A percentile compares a stretch with the other conserved stretches of the same genome.
phyloP scores from a whole-genome alignment of 2,797 vertebrate species.

The Spinus olivaceus region DNA sequence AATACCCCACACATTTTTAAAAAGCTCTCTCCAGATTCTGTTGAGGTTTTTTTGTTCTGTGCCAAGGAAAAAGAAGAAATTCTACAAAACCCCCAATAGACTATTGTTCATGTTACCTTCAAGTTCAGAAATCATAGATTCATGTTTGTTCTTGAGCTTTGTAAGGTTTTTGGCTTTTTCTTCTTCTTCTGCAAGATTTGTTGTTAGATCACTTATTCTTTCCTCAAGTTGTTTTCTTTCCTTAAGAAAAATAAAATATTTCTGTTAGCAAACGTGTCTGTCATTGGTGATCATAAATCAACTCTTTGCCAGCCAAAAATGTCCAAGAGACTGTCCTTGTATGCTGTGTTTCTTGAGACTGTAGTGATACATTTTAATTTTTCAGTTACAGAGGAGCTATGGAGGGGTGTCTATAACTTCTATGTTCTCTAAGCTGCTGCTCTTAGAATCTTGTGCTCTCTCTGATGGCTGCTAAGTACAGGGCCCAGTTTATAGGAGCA shows the following conservation, averaged over 20 bases:
- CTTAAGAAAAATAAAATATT: conserved; percentile 66
- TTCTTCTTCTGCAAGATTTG: conserved; percentile 94
- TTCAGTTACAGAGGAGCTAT: not conserved
- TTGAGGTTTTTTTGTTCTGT: not conserved
- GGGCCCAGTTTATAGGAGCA: not conserved
- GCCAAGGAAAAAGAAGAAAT: not conserved
- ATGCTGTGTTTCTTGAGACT: not conserved
- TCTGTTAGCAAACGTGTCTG: not conserved
- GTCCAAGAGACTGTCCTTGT: not conserved
- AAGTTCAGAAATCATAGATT: conserved; percentile 98
- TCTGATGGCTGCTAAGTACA: not conserved
- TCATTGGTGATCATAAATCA: not conserved
- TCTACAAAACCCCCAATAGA: not conserved
- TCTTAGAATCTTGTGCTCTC: not conserved
- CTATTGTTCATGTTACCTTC: conserved; percentile 79
- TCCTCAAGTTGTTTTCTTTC: conserved; percentile 95
- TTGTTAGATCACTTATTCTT: conserved; percentile 89
- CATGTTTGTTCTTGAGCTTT: conserved; percentile 96
- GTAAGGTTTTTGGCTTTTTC: conserved; percentile 97
- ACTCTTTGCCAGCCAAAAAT: not conserved
- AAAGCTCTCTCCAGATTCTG: not conserved
- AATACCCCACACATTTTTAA: not conserved
- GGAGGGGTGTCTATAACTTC: not conserved
- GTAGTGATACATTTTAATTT: not conserved
- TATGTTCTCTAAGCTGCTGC: not conserved